Percentiles rank a stretch among this genome's conserved stretches.
These are phyloP conservation scores for Glyphotaelius pellucidus DNA, from an alignment of 2,888 invertebrate species.

Conservation along the genomic window DNA sequence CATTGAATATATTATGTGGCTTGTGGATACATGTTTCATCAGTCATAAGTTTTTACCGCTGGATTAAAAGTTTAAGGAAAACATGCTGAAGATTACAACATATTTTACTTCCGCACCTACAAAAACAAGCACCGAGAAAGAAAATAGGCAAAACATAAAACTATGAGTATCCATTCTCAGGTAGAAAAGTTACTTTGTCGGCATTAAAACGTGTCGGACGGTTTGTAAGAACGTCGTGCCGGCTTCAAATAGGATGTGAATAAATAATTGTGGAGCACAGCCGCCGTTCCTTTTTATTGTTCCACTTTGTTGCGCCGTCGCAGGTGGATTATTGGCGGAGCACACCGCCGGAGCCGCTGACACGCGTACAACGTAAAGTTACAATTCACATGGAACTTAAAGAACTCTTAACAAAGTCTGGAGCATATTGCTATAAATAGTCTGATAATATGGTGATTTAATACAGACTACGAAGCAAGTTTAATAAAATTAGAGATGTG, in stretches of 20 bases:
- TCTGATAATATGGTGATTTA: background rate
- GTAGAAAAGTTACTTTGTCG: background rate
- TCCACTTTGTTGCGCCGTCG: slow-evolving; percentile 28
- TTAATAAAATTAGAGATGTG: too few species aligned
- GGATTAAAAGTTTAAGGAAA: background rate
- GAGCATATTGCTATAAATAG: background rate
- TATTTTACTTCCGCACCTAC: background rate
- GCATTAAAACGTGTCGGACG: background rate
- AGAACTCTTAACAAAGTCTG: background rate
- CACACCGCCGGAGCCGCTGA: background rate
- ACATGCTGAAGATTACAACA: background rate
- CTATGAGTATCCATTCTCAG: background rate
- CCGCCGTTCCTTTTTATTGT: slow-evolving; percentile 24
- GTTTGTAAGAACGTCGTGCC: slow-evolving; percentile 11
- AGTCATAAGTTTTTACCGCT: background rate
- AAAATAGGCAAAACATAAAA: background rate
- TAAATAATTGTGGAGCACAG: slow-evolving; percentile 31
- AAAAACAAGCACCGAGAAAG: background rate
- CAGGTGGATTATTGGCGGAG: slow-evolving; percentile 39
- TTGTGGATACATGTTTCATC: too few species aligned
- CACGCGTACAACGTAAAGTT: background rate
- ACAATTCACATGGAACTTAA: background rate
- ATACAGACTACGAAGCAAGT: background rate
- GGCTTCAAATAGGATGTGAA: slow-evolving; percentile 31
- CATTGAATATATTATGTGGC: background rate